Evolutionary conservation across 2,888 invertebrate species (phyloP), one percentile per base, ranked within the genome.

Genomic region (Boloria selene): DNA sequence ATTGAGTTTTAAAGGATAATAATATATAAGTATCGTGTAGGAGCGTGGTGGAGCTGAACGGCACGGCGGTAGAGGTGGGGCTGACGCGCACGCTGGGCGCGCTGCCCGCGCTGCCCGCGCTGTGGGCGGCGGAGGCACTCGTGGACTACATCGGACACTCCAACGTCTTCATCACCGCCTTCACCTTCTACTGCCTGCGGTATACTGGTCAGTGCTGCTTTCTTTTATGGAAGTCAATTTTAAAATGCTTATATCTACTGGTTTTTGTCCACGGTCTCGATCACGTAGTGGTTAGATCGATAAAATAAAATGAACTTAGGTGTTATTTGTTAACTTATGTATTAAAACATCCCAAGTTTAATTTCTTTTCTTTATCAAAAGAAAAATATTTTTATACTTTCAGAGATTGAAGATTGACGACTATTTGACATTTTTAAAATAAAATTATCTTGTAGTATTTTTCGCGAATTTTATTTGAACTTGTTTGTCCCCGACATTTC

Each of bases 111-210:
- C 87, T 95, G 53, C 93, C 95, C 5, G 95, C 95, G 74, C 89
- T 97, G 42, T 95, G 95, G 92, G 95, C 95, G 87, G 96, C 97
- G 2, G 97, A 97, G 76, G 94, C 94, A 72, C 93, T 98, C 45
- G 96, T 98, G 45, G 96, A 97, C 87, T 97, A 95, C 82, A 95
- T 97, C 72, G 96, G 96, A 13, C 95, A 96, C 78, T 96, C 96
- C 71, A 97, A 97, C 83, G 93, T 97, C 63, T 94, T 97, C 76
- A 97, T 97, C 75, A 93, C 95, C 68, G 96, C 96, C n/a, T 96
- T 97, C 81, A 95, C 95, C 10, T 93, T 96, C 76, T 97, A 96
- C 82, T 96, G 96, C 70, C 88, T 97, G 64, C 93, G 96, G 60
- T 96, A 95, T 77, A 94, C 94, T 74, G 95, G 96, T 95, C 82